These are phyloP conservation scores for Bombus haemorrhoidalis DNA, from an alignment of 1,140 invertebrate species.

Conservation along the genomic window DNA sequence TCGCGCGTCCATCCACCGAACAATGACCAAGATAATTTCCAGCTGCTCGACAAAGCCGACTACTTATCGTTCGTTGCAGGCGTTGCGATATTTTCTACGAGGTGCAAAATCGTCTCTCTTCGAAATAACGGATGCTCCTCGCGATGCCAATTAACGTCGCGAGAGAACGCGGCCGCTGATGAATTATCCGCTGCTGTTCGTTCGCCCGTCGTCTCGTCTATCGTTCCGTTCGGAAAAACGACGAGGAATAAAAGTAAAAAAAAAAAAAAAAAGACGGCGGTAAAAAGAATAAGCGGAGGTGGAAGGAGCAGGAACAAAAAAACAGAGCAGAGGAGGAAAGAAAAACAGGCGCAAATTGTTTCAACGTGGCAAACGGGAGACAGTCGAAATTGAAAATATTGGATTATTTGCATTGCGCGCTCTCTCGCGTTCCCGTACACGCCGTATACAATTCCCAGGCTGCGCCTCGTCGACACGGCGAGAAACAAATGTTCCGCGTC, in stretches of 20 bases:
- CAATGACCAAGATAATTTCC: background rate
- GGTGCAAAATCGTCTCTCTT: conserved; percentile 20
- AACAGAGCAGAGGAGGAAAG: background rate
- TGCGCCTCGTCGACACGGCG: conserved; percentile 19
- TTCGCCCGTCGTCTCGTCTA: background rate
- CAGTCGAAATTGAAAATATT: conserved; percentile 44
- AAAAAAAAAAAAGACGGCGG: background rate
- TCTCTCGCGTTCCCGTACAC: background rate
- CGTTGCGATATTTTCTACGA: conserved; percentile 35
- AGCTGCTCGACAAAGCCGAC: background rate
- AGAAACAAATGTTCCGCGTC: conserved; percentile 53
- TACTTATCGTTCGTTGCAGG: background rate
- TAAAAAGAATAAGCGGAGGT: too few species aligned
- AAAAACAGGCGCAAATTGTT: conserved; percentile 23
- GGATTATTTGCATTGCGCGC: conserved; percentile 36
- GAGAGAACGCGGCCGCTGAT: background rate
- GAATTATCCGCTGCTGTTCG: background rate
- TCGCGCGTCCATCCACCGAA: background rate
- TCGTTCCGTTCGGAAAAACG: background rate
- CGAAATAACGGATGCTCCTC: conserved; percentile 9
- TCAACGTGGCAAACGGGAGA: conserved; percentile 23
- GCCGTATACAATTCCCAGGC: background rate
- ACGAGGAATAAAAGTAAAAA: background rate
- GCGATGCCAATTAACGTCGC: conserved; percentile 45
- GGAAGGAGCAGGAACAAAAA: too few species aligned